These are phyloP conservation scores for Zaprionus vittiger DNA, from an alignment of 1,140 invertebrate species.

Conservation along the genomic window DNA sequence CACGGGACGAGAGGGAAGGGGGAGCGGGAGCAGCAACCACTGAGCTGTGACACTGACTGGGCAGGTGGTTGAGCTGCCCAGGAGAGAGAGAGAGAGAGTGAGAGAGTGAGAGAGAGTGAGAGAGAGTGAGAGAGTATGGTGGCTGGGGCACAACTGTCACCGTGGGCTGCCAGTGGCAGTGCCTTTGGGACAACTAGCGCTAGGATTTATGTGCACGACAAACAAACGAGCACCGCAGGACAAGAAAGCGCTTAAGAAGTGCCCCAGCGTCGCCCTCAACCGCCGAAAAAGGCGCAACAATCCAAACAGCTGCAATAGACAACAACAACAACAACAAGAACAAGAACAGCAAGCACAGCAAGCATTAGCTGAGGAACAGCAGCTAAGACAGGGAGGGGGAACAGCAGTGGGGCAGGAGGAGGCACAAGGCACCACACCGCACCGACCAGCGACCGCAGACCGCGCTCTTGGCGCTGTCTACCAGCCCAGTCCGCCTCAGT, in stretches of 20 bases:
- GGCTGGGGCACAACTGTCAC: conserved; percentile 51
- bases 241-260: conserved; percentile 82
- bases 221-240: conserved; percentile 84
- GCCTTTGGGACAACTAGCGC: conserved; percentile 81
- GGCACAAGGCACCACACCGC: conserved; percentile 32
- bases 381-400: neutral
- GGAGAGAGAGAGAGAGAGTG: neutral
- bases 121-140: neutral
- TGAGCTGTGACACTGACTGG: conserved; percentile 43
- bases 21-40: conserved; percentile 40
- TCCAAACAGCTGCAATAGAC: conserved; percentile 76
- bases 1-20: conserved; percentile 25
- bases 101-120: neutral
- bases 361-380: neutral
- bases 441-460: conserved; percentile 60
- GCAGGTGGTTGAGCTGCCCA: conserved; percentile 28
- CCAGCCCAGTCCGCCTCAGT: neutral
- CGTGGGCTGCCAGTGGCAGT: conserved; percentile 76
- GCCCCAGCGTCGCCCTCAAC: conserved; percentile 29
- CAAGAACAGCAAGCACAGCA: conserved; percentile 7
- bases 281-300: conserved; percentile 54
- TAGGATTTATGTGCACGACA: conserved; percentile 82
- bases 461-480: conserved; percentile 20
- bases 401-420: neutral
- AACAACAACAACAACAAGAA: conserved; percentile 69